phyloP scores from a whole-genome alignment of 2,797 vertebrate species.

The Pseudomugil tenellus region DNA sequence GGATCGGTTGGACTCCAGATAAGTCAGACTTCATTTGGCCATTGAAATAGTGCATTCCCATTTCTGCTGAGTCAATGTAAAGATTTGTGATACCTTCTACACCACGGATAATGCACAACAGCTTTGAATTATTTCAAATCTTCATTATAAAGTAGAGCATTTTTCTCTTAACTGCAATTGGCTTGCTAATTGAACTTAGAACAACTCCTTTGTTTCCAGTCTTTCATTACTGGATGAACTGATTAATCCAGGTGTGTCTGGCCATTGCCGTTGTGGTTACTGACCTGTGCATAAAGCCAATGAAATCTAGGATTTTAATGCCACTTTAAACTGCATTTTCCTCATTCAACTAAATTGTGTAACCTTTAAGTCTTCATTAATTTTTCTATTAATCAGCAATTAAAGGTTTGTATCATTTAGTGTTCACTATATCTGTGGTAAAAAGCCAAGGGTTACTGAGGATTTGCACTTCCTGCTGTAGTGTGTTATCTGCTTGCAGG shows the following conservation, averaged over 20 bases:
- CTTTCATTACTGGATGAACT: too few species aligned
- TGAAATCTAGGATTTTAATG: neutral
- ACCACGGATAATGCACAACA: slow-evolving; percentile 31
- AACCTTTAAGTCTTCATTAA: neutral
- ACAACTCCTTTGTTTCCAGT: too few species aligned
- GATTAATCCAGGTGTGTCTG: too few species aligned
- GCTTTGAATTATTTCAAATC: slow-evolving; percentile 15
- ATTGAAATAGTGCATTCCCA: slow-evolving; percentile 29
- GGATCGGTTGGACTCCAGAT: too few species aligned
- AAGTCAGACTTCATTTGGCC: slow-evolving; percentile 31
- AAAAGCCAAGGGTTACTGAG: slow-evolving; percentile 29
- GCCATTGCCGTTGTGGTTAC: too few species aligned
- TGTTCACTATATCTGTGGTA: slow-evolving; percentile 19
- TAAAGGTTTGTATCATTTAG: slow-evolving; percentile 17
- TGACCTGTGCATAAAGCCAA: too few species aligned
- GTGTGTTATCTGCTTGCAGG: slow-evolving; percentile 38
- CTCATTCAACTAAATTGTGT: neutral
- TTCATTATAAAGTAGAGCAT: neutral
- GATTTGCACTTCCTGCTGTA: slow-evolving; percentile 23
- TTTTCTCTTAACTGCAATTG: slow-evolving; percentile 15
- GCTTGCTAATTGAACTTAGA: too few species aligned
- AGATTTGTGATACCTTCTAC: slow-evolving; percentile 32
- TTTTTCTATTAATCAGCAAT: neutral
- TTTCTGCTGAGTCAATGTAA: slow-evolving; percentile 43
- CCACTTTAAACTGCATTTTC: slow-evolving; percentile 24